These are phyloP conservation scores for Lutra lutra DNA, from an alignment of 2,797 vertebrate species.

Conservation along the genomic window DNA sequence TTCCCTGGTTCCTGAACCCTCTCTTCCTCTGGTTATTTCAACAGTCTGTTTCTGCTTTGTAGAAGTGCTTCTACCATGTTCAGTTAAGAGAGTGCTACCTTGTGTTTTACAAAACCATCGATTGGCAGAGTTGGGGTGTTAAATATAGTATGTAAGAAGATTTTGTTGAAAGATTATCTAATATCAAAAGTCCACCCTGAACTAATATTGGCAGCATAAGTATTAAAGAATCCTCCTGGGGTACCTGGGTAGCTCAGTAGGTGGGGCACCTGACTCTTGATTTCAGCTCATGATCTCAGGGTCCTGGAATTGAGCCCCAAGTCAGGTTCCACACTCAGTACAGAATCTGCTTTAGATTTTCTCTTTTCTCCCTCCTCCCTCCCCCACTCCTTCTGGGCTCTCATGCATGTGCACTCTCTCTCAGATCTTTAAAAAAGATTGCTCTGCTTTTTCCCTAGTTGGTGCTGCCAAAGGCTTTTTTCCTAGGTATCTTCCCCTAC, in stretches of 20 bases:
- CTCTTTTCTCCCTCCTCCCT: too few species aligned
- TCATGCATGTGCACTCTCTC: neutral
- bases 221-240: neutral
- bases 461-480: neutral
- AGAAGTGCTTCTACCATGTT: neutral
- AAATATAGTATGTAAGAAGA: neutral
- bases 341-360: neutral
- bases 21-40: neutral
- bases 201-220: neutral
- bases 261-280: neutral
- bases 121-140: neutral
- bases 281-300: neutral
- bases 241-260: neutral
- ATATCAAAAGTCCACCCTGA: neutral
- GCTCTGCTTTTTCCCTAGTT: neutral
- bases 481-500: neutral
- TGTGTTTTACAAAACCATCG: neutral
- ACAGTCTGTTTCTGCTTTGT: neutral
- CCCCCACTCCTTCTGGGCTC: too few species aligned
- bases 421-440: neutral
- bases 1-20: conserved; percentile 37
- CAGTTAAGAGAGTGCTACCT: neutral
- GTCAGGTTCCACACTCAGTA: neutral
- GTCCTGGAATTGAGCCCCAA: neutral
- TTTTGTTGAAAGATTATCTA: conserved; percentile 1